These are phyloP conservation scores for Laodelphax striatellus DNA, from an alignment of 1,140 invertebrate genomes.

Conservation along the genomic window DNA sequence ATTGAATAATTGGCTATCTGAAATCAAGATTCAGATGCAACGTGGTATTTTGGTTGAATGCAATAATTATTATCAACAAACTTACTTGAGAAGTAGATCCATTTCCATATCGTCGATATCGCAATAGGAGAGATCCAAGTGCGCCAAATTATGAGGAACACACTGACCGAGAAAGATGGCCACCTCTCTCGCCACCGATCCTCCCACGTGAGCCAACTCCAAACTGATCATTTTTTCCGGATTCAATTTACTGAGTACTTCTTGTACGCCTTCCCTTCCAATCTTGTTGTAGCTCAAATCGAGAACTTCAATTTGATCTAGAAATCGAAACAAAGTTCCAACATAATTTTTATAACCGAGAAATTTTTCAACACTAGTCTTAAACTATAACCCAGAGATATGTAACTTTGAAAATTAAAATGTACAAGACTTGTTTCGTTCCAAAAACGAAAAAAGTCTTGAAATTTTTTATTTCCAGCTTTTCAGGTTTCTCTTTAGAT, in stretches of 20 bases:
- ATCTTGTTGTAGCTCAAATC: neutral
- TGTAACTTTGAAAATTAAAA: too few species aligned
- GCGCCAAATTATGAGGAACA: neutral
- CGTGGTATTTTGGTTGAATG: too few species aligned
- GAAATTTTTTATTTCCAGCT: too few species aligned
- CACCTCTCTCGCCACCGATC: neutral
- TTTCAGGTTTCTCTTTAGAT: too few species aligned
- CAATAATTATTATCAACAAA: neutral
- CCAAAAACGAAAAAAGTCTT: too few species aligned
- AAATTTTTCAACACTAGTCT: too few species aligned
- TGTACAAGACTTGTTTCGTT: too few species aligned
- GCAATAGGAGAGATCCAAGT: neutral
- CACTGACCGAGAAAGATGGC: neutral
- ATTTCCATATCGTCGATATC: neutral
- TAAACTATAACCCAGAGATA: too few species aligned
- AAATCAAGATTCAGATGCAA: too few species aligned
- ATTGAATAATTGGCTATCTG: too few species aligned
- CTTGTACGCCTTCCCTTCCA: neutral
- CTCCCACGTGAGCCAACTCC: neutral
- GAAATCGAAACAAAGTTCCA: neutral
- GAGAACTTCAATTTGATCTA: neutral
- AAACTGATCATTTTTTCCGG: neutral
- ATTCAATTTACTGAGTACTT: neutral
- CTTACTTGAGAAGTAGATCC: neutral
- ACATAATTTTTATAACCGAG: too few species aligned